phyloP scores from a whole-genome alignment of 2,113 vertebrate genomes.

The Gasterosteus aculeatus region DNA sequence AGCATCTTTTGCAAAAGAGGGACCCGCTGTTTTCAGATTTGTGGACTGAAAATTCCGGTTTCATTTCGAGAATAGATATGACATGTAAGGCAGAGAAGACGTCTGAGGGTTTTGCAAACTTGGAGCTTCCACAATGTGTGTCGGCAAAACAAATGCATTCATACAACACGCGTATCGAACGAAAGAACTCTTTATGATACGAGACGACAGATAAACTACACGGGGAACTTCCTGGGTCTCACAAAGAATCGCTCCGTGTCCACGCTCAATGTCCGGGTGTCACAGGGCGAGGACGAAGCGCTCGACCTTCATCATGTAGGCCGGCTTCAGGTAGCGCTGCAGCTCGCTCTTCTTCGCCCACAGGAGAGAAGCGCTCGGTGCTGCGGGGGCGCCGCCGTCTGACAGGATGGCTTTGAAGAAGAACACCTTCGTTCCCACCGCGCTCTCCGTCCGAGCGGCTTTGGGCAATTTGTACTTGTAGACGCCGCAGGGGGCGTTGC shows the following conservation, averaged over 20 bases:
- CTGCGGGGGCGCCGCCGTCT: slow-evolving; percentile 52
- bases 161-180: slow-evolving; percentile 12
- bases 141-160: slow-evolving; percentile 21
- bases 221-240: slow-evolving; percentile 8
- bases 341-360: slow-evolving; percentile 92
- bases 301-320: slow-evolving; percentile 88
- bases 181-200: background rate
- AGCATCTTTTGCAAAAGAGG: background rate
- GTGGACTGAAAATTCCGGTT: background rate
- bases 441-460: slow-evolving; percentile 80
- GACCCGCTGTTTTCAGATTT: background rate
- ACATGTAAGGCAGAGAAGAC: background rate
- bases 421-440: slow-evolving; percentile 89
- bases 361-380: slow-evolving; percentile 62
- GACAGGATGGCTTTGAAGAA: slow-evolving; percentile 96
- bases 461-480: slow-evolving; percentile 95
- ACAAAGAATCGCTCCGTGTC: slow-evolving; percentile 18
- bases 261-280: slow-evolving; percentile 33
- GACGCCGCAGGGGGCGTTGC: slow-evolving; percentile 92
- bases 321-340: slow-evolving; percentile 85
- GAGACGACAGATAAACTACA: slow-evolving; percentile 18
- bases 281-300: slow-evolving; percentile 85
- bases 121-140: background rate
- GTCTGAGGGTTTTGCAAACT: background rate
- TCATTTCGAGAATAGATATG: background rate